phyloP scores from a whole-genome alignment of 2,888 invertebrate species.

The Ormyrus pomaceus region DNA sequence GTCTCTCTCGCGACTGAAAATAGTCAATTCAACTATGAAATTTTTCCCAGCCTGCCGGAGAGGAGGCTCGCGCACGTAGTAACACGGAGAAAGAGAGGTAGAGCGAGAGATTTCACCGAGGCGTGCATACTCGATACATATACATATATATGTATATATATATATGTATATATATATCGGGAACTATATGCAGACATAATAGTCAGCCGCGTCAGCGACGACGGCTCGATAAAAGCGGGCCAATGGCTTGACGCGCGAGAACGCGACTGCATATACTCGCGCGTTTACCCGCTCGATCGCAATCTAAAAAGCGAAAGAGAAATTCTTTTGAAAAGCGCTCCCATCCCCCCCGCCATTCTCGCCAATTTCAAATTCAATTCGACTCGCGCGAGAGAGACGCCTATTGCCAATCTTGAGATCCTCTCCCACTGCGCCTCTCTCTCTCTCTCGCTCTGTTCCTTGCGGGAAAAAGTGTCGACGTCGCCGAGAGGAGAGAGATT shows the following conservation, averaged over 20 bases:
- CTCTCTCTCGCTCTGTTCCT: too few species aligned
- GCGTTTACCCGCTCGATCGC: constrained; percentile 19
- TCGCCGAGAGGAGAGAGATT: too few species aligned
- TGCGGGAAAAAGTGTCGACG: too few species aligned
- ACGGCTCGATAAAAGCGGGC: constrained; percentile 30
- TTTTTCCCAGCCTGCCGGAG: not conserved
- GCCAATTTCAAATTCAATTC: constrained; percentile 39
- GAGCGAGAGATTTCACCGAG: too few species aligned
- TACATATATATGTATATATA: not conserved
- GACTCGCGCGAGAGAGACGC: not conserved
- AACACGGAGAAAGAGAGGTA: not conserved
- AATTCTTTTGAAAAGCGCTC: constrained; percentile 25
- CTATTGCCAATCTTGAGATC: constrained; percentile 28
- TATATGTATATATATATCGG: not conserved
- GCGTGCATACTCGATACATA: not conserved
- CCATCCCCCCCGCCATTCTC: not conserved
- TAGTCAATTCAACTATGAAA: constrained; percentile 8
- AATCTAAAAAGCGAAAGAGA: constrained; percentile 21
- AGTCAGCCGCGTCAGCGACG: not conserved
- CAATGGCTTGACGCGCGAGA: constrained; percentile 6
- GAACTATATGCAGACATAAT: too few species aligned
- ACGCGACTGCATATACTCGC: not conserved
- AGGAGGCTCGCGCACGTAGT: not conserved
- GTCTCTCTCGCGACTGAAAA: not conserved
- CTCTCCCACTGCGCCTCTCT: not conserved